Evolutionary conservation across 1,140 invertebrate genomes (phyloP).

Genomic region (Drosophila nebulosa): DNA sequence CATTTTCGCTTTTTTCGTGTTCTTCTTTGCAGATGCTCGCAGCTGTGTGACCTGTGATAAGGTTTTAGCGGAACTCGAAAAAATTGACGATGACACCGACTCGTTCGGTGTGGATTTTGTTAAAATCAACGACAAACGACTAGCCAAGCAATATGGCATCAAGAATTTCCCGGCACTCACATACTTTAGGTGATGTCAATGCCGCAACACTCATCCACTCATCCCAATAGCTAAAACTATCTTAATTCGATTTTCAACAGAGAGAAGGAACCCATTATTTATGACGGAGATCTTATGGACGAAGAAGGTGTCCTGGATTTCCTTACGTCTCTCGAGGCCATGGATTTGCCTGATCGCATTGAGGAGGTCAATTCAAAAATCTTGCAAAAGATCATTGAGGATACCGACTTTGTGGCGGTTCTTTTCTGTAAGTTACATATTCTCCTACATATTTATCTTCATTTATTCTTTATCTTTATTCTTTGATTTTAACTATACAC

Average conservation of each 20-base stretch:
- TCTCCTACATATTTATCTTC: conserved; percentile 7
- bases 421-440: conserved; percentile 96
- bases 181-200: conserved; percentile 87
- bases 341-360: conserved; percentile 96
- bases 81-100: conserved; percentile 97
- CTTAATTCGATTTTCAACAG: conserved; percentile 39
- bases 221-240: not conserved
- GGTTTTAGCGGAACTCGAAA: conserved; percentile 94
- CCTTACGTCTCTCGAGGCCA: conserved; percentile 94
- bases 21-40: conserved; percentile 87
- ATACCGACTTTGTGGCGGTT: conserved; percentile 95
- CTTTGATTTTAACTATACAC: conserved; percentile 24
- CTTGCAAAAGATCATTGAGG: conserved; percentile 94
- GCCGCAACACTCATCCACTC: not conserved
- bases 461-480: conserved; percentile 23
- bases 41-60: conserved; percentile 95
- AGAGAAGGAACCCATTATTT: conserved; percentile 95
- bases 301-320: conserved; percentile 96
- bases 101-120: conserved; percentile 96
- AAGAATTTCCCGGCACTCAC: conserved; percentile 96
- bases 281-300: conserved; percentile 97
- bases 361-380: conserved; percentile 97
- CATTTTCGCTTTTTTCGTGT: not conserved
- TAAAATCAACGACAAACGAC: conserved; percentile 96
- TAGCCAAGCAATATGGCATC: conserved; percentile 96